Base-by-base conservation (phyloP, 2,113 vertebrate species). In the Bubalus kerabau region DNA sequence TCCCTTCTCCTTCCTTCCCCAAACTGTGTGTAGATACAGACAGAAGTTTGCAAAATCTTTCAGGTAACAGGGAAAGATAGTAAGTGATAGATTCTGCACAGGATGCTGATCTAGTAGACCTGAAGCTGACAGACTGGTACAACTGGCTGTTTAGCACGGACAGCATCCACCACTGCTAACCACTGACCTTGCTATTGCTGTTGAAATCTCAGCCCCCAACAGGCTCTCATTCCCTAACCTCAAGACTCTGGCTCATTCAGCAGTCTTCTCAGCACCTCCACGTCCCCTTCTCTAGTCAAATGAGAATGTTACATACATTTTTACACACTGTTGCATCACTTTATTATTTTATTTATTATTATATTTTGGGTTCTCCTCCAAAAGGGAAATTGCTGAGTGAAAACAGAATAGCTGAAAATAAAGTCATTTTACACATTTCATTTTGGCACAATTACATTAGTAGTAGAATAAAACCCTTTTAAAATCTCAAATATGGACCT, bases 391-490 rank as follows among this genome's bases (percentile, higher is more conserved):
- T 80, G 32, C 57, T 64, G 14, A 85, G 7, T 67, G 52, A 84
- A 95, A 95, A 28, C 17, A 89, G 85, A 93, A 54, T 3, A 90
- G 46, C 17, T 82, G 24, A 93, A 97, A 94, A 91, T 46, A n/a
- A 71, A 82, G 30, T 78, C 48, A 88, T 80, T 95, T 64, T 9
- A 4, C 26, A 88, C 26, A 57, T 64, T 92, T 71, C 81, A 95
- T 56, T 91, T 93, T 5, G 36, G 57, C 48, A 90, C 81, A 74
- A 82, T 60, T 81, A 64, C 26, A 6, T 81, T 30, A 93, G 13
- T 12, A 91, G 15, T 24, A 83, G 43, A 64, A 91, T 48, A 59
- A 92, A 90, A 95, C 57, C 4, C 24, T 78, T 94, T 81, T 48
- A 80, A 94, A 90, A n/a, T 10, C 81, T 85, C 24, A 84, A 96